Evolutionary conservation across 2,888 invertebrate genomes (phyloP).

Genomic region (Dioctria rufipes): DNA sequence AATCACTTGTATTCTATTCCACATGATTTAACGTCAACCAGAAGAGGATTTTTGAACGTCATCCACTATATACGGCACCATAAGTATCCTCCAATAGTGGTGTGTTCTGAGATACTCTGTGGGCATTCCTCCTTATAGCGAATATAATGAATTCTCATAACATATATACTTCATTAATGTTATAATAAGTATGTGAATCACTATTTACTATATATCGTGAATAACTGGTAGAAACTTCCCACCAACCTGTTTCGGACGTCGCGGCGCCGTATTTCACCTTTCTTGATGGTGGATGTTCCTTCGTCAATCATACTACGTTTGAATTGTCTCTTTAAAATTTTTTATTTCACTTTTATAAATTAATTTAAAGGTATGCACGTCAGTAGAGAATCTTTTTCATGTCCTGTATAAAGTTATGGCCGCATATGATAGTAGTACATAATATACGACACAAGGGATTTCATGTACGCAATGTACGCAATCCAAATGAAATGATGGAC

Average conservation of each 20-base stretch:
- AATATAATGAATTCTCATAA: background rate
- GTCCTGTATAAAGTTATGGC: no score
- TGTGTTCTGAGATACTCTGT: background rate
- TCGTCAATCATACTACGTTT: background rate
- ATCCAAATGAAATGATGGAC: no score
- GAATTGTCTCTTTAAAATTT: background rate
- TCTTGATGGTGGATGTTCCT: background rate
- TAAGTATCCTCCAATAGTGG: background rate
- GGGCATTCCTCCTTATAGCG: background rate
- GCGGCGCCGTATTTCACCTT: background rate
- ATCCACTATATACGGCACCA: background rate
- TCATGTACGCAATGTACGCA: no score
- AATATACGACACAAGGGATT: no score
- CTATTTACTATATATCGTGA: background rate
- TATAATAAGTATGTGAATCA: background rate
- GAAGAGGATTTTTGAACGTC: background rate
- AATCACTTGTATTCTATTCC: slow-evolving; percentile 21
- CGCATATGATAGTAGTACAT: no score
- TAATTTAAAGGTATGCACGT: slow-evolving; percentile 2
- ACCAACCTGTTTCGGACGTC: background rate
- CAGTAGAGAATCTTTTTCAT: no score
- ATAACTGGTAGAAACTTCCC: background rate
- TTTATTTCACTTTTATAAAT: slow-evolving; percentile 1
- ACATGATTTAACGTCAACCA: slow-evolving; percentile 22
- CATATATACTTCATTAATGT: background rate